A percentile compares a stretch with the other conserved stretches of the same genome.
Conservation (phyloP, 2,797 vertebrate species). For the Coreius guichenoti region DNA sequence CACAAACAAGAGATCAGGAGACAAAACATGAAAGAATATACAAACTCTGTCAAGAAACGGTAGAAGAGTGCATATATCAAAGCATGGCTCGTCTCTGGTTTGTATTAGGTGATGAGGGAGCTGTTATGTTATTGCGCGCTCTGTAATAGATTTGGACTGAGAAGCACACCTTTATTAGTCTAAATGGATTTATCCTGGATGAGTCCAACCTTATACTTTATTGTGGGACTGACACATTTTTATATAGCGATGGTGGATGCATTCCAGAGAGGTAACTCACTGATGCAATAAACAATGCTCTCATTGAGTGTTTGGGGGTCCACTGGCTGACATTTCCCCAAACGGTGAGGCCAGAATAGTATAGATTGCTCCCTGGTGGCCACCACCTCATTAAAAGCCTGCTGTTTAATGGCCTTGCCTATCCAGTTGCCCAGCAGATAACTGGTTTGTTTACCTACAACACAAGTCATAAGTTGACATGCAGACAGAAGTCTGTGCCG, state of each 20-base stretch:
- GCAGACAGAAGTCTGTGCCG: constrained; percentile 49
- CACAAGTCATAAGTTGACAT: constrained; percentile 47
- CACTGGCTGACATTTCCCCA: constrained; percentile 44
- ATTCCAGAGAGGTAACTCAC: constrained; percentile 62
- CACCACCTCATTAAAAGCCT: constrained; percentile 60
- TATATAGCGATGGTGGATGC: constrained; percentile 54
- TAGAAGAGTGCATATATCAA: constrained; percentile 23
- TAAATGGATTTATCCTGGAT: constrained; percentile 51
- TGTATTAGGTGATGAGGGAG: constrained; percentile 41
- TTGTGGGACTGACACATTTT: constrained; percentile 57
- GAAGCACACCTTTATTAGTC: constrained; percentile 52
- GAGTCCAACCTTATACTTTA: constrained; percentile 41
- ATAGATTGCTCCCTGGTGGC: constrained; percentile 36
- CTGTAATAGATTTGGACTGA: constrained; percentile 47
- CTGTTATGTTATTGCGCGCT: constrained; percentile 21
- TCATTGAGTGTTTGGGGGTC: constrained; percentile 55
- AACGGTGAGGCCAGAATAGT: constrained; percentile 47
- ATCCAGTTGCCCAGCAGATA: constrained; percentile 57
- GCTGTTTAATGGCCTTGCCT: constrained; percentile 54
- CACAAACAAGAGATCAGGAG: constrained; percentile 35
- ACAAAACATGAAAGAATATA: constrained; percentile 44
- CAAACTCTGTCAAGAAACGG: constrained; percentile 22
- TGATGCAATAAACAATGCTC: constrained; percentile 61
- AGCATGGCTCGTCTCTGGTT: constrained; percentile 16
- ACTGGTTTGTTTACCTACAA: constrained; percentile 50